phyloP scores from a whole-genome alignment of 2,797 vertebrate species.

The Sebastes kiyomatsui region DNA sequence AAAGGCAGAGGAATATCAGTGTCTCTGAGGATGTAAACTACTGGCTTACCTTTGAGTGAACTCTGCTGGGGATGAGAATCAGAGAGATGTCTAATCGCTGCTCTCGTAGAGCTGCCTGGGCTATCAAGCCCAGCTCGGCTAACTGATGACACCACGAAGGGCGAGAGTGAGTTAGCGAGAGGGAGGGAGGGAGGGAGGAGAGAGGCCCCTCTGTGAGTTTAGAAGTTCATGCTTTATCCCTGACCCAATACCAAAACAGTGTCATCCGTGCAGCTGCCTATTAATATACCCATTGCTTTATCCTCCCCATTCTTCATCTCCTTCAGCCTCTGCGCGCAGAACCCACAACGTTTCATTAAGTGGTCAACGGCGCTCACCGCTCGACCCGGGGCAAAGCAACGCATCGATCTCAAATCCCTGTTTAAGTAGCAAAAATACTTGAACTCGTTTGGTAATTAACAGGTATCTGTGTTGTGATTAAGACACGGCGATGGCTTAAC shows the following conservation, averaged over 20 bases:
- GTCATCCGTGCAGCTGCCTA: slow-evolving; percentile 77
- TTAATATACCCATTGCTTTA: slow-evolving; percentile 79
- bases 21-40: slow-evolving; percentile 71
- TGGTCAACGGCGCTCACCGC: slow-evolving; percentile 61
- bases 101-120: slow-evolving; percentile 64
- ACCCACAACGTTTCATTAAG: slow-evolving; percentile 75
- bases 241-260: slow-evolving; percentile 81
- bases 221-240: slow-evolving; percentile 87
- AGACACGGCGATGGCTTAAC: slow-evolving; percentile 79
- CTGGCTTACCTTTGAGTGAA: slow-evolving; percentile 82
- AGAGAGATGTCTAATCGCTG: slow-evolving; percentile 78
- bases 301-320: slow-evolving; percentile 68
- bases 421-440: slow-evolving; percentile 84
- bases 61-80: slow-evolving; percentile 81
- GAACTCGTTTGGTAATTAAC: slow-evolving; percentile 86
- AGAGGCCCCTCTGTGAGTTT: slow-evolving; percentile 83
- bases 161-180: slow-evolving; percentile 63
- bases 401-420: slow-evolving; percentile 81
- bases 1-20: slow-evolving; percentile 63
- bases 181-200: slow-evolving; percentile 37
- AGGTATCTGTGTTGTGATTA: slow-evolving; percentile 87
- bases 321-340: slow-evolving; percentile 47
- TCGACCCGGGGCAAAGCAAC: slow-evolving; percentile 63
- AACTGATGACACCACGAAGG: slow-evolving; percentile 77
- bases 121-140: slow-evolving; percentile 69